These are phyloP conservation scores for Cephonodes hylas DNA, from an alignment of 2,888 invertebrate species.

Conservation along the genomic window DNA sequence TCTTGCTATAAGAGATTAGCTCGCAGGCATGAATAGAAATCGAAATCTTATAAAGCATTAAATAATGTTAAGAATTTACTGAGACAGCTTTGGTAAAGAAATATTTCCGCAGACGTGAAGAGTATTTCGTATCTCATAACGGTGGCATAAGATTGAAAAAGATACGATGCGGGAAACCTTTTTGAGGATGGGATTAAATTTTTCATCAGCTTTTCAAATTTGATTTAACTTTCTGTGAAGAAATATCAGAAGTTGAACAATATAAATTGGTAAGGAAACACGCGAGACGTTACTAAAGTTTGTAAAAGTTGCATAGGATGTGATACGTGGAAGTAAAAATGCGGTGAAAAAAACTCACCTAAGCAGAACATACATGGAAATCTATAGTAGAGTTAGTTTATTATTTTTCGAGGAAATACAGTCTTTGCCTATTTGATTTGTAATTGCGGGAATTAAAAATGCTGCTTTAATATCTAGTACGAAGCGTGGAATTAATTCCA, in stretches of 20 bases:
- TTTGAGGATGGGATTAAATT: slow-evolving; percentile 47
- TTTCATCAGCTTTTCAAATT: slow-evolving; percentile 39
- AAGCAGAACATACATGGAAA: no score
- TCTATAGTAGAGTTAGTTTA: no score
- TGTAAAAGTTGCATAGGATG: background rate
- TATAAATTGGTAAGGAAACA: background rate
- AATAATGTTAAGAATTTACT: no score
- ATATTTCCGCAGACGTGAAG: slow-evolving; percentile 14
- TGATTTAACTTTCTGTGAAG: slow-evolving; percentile 20
- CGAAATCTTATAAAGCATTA: no score
- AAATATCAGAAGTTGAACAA: slow-evolving; percentile 3
- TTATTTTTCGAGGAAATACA: no score
- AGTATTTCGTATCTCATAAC: slow-evolving; percentile 12
- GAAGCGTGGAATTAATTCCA: no score
- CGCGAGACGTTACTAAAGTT: background rate
- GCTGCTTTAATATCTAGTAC: no score
- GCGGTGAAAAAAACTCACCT: background rate
- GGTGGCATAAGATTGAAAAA: slow-evolving; percentile 26
- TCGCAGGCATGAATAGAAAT: no score
- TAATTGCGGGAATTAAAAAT: no score
- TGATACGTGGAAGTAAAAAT: background rate
- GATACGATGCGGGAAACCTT: slow-evolving; percentile 42
- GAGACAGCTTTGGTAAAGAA: background rate
- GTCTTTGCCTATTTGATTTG: no score
- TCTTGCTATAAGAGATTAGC: no score